phyloP scores from a whole-genome alignment of 2,797 vertebrate genomes.

The Apogon hyalosoma region DNA sequence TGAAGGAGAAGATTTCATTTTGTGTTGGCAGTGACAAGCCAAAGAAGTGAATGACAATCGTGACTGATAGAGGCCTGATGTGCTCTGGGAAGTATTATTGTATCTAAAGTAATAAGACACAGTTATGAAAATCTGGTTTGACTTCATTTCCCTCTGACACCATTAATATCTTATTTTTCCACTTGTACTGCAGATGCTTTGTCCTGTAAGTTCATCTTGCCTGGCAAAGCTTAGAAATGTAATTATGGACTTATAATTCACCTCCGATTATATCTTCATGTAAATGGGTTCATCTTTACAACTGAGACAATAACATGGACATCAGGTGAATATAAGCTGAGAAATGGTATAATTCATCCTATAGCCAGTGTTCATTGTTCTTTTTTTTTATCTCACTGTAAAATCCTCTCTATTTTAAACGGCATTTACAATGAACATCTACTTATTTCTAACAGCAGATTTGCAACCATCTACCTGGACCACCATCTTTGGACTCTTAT shows the following conservation, averaged over 20 bases:
- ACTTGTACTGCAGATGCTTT: background rate
- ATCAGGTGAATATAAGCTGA: background rate
- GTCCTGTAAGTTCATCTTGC: background rate
- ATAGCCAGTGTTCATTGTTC: no score
- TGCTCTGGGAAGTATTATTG: conserved; percentile 30
- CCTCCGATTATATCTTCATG: conserved; percentile 6
- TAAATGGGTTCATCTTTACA: conserved; percentile 8
- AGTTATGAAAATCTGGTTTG: conserved; percentile 18
- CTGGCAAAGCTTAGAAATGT: background rate
- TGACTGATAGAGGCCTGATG: conserved; percentile 14
- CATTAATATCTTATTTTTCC: background rate
- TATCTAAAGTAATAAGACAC: conserved; percentile 18
- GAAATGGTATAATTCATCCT: no score
- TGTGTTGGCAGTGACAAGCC: conserved; percentile 22
- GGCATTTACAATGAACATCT: no score
- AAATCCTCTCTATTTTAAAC: no score
- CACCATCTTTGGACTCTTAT: no score
- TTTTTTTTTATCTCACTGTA: no score
- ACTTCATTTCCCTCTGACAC: conserved; percentile 6
- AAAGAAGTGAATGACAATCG: conserved; percentile 14
- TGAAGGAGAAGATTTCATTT: conserved; percentile 48
- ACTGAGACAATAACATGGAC: background rate
- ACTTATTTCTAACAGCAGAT: no score
- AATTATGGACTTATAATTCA: background rate
- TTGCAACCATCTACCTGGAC: no score